phyloP scores from a whole-genome alignment of 2,113 vertebrate genomes.

The Protobothrops mucrosquamatus region DNA sequence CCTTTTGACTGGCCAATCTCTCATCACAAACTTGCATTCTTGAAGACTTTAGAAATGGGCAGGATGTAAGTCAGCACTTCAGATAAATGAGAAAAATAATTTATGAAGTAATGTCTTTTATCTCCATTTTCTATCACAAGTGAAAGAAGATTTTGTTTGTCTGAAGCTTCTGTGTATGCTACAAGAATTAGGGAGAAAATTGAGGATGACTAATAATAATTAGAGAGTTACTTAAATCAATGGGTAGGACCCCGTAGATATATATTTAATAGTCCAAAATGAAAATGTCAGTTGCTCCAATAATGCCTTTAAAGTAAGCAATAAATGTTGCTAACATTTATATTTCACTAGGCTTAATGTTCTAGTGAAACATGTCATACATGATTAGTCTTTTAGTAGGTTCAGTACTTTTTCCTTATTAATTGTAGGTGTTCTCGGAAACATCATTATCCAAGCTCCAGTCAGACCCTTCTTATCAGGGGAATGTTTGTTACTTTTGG shows the following conservation, averaged over 20 bases:
- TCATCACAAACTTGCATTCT: neutral
- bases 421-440: slow-evolving; percentile 84
- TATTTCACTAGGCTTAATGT: neutral
- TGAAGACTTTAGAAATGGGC: neutral
- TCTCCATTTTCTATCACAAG: neutral
- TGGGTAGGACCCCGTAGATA: neutral
- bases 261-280: neutral
- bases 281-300: neutral
- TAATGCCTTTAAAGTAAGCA: neutral
- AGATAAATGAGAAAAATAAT: neutral
- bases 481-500: slow-evolving; percentile 93
- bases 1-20: neutral
- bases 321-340: neutral
- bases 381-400: neutral
- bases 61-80: neutral
- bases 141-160: neutral
- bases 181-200: neutral
- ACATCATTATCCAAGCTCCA: slow-evolving; percentile 82
- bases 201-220: neutral
- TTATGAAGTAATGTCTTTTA: neutral
- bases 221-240: neutral
- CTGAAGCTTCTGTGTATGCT: neutral
- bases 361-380: neutral
- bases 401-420: neutral
- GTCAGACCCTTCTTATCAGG: slow-evolving; percentile 87